Evolutionary conservation across 2,113 vertebrate species (phyloP), one percentile per base, ranked within the genome.

Genomic region (Rhinopomastus cyanomelas): DNA sequence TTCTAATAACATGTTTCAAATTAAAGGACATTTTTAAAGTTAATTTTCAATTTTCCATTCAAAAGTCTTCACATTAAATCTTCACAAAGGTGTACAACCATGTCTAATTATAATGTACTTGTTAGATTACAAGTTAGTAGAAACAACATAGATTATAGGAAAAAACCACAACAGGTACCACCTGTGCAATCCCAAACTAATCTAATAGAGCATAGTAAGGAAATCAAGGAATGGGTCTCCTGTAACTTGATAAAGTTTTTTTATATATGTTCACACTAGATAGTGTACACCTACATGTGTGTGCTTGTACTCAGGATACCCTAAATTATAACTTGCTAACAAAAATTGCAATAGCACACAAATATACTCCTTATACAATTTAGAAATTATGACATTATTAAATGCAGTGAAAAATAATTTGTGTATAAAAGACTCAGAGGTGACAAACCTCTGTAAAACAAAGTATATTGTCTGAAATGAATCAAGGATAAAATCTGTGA

Each of bases 381-480:
- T 81, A 67, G 77, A 76, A 94, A 79, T 67, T 5, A 92, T 42
- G 15, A 22, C 7, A 64, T 84, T 94, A 94, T 73, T 95, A 93
- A 84, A 93, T 51, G 37, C 30, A 51, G 18, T 37, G 36, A 77
- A 67, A 93, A 91, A 69, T 52, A 85, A 64, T 62, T 62, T 74
- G 65, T 25, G 14, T 74, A 66, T 74, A 68, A n/a, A 93, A 95
- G 87, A 96, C 81, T 95, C 57, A 60, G 25, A 60, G 34, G 66
- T 65, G 94, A 89, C 21, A 39, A 26, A 34, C 37, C 85, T 34
- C 80, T 66, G 76, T 82, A 72, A 78, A 67, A 26, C 16, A 64
- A 94, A 94, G 61, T 42, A 18, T 37, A 16, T 85, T 87, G 75
- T 92, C 94, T 95, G 94, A 96, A 88, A 88, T 66, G 22, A 81